Evolutionary conservation across 1,140 invertebrate genomes (phyloP), one percentile per base, ranked within the genome.

Genomic region (Brachionus rotundiformis): DNA sequence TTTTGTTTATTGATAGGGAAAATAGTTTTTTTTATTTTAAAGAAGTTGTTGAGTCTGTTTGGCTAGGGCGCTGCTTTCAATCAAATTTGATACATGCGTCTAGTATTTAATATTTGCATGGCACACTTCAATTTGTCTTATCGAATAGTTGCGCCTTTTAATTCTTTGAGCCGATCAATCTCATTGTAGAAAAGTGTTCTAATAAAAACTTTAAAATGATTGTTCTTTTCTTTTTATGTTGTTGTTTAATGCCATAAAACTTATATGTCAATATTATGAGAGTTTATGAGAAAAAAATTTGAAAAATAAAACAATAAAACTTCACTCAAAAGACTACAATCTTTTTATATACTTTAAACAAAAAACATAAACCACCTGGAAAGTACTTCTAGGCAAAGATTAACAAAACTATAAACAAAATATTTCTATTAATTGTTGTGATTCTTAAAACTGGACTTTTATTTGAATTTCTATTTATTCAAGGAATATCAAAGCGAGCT

Each of bases 401-500:
- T n/a, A n/a, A n/a, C n/a, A n/a, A n/a, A n/a, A n/a, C n/a, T n/a
- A 19, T 10, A 19, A 54, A 54, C 47, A 54, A 19, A 23, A 49
- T 49, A 8, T 25, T 54, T 23, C 16, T 19, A 16, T 23, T 49
- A 16, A 49, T 41, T 41, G 2, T 41, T 13, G n/a, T 36, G n/a
- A 41, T 41, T 41, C 6, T 41, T 39, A 5, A 41, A 41, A n/a
- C n/a, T n/a, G n/a, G n/a, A n/a, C n/a, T n/a, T n/a, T n/a, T n/a
- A n/a, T n/a, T n/a, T n/a, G n/a, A 61, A 23, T 25, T 6, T 61
- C 2, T 61, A 25, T 19, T 68, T 36, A 36, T 36, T 27, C 16
- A 68, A 68, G 63, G 63, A 68, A 68, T 33, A n/a, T 68, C 16
- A 33, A 16, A 68, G 29, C 11, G 63, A 68, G 16, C 16, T 68